A percentile compares a stretch with the other conserved stretches of the same genome.
Evolutionary conservation across 2,888 invertebrate species (phyloP).

Genomic region (Meteorus colon): DNA sequence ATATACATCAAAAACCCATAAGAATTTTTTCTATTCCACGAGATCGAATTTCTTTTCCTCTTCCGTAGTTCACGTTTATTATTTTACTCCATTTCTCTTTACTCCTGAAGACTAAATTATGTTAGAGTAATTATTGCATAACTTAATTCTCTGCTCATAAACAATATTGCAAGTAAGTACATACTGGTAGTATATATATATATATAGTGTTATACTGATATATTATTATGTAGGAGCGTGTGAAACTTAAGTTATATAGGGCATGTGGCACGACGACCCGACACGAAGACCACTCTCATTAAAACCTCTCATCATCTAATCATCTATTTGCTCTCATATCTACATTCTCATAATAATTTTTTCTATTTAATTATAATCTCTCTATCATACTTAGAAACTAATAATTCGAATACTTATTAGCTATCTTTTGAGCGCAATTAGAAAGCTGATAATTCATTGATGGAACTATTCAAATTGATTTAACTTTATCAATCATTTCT

Average conservation of each 20-base stretch:
- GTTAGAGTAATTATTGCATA: slow-evolving; percentile 57
- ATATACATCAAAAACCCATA: too few species aligned
- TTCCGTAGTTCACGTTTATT: background rate
- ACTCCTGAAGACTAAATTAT: slow-evolving; percentile 33
- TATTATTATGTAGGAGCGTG: slow-evolving; percentile 43
- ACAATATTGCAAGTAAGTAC: slow-evolving; percentile 46
- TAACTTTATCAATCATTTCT: too few species aligned
- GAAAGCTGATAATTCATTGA: too few species aligned
- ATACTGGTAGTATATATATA: background rate
- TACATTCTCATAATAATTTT: background rate
- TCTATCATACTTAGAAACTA: background rate
- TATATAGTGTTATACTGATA: background rate
- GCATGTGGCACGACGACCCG: slow-evolving; percentile 53
- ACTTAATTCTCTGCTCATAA: slow-evolving; percentile 49
- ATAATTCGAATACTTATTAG: too few species aligned
- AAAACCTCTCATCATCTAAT: background rate
- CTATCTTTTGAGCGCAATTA: too few species aligned
- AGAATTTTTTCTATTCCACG: too few species aligned
- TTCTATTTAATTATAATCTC: background rate
- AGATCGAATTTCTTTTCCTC: background rate
- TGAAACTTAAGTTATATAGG: slow-evolving; percentile 49
- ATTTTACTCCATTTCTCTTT: background rate
- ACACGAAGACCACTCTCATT: slow-evolving; percentile 35
- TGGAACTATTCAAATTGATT: too few species aligned
- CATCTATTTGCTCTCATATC: background rate